Evolutionary conservation across 2,113 vertebrate species (phyloP).

Genomic region (Chauna torquata): DNA sequence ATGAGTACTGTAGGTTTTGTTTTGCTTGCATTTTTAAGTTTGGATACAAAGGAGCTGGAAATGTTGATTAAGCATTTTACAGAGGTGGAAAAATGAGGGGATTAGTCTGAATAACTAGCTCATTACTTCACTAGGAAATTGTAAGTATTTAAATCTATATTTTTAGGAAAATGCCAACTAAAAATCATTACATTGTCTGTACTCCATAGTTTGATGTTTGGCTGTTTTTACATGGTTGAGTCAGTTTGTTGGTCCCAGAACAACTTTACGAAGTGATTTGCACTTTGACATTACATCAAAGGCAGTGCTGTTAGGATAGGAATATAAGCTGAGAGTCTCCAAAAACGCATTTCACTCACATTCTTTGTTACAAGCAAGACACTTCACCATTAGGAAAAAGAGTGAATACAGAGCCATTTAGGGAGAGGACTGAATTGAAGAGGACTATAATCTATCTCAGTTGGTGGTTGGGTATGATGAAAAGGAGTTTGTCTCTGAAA

Average conservation of each 20-base stretch:
- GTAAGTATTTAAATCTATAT: not conserved
- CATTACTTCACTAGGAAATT: not conserved
- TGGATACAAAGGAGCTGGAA: not conserved
- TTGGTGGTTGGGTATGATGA: not conserved
- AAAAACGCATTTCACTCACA: not conserved
- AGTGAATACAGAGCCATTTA: not conserved
- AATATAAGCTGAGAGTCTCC: not conserved
- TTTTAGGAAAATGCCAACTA: not conserved
- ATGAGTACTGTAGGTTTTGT: not conserved
- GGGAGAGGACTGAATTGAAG: not conserved
- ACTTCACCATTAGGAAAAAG: not conserved
- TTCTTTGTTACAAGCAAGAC: not conserved
- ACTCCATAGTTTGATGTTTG: not conserved
- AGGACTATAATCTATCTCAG: not conserved
- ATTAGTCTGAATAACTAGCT: not conserved
- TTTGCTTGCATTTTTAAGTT: not conserved
- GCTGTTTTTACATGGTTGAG: not conserved
- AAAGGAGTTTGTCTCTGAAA: not conserved
- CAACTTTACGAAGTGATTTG: not conserved
- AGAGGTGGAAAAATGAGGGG: not conserved
- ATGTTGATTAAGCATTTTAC: constrained; percentile 10
- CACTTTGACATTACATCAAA: not conserved
- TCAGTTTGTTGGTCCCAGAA: not conserved
- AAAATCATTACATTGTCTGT: not conserved
- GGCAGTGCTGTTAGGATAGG: not conserved